A percentile compares a stretch with the other conserved stretches of the same genome.
phyloP scores from a whole-genome alignment of 2,113 vertebrate genomes.

The Tenebrosternarchus preto region DNA sequence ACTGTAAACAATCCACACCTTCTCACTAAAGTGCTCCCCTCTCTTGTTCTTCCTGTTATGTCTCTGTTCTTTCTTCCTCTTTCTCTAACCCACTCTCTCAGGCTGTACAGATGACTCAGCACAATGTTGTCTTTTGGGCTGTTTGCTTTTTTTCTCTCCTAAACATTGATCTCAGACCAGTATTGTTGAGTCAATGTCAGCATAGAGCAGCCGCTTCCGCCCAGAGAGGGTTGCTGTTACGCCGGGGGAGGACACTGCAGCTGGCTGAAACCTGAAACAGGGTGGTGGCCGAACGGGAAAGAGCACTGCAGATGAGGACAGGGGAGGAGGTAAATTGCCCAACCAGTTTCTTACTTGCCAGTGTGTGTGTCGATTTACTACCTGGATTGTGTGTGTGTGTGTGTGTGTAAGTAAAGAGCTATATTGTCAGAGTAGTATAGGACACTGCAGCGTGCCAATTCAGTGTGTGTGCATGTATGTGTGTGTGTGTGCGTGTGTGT shows the following conservation, averaged over 20 bases:
- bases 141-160: not conserved
- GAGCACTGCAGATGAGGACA: not conserved
- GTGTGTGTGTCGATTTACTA: not conserved
- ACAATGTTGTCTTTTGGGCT: not conserved
- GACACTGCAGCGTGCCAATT: not conserved
- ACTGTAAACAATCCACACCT: slow-evolving; percentile 1
- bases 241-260: not conserved
- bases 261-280: slow-evolving; percentile 22
- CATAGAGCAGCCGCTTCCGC: not conserved
- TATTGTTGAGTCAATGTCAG: not conserved
- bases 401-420: not conserved
- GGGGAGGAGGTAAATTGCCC: not conserved
- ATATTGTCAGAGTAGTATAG: not conserved
- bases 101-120: slow-evolving; percentile 37
- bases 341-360: not conserved
- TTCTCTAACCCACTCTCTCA: slow-evolving; percentile 24
- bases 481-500: slow-evolving; percentile 1
- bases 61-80: slow-evolving; percentile 32
- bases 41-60: not conserved
- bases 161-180: slow-evolving; percentile 53
- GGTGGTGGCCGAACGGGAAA: not conserved
- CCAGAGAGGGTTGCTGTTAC: not conserved
- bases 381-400: not conserved
- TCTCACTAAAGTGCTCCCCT: not conserved
- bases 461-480: slow-evolving; percentile 1